Conservation (phyloP, 1,140 invertebrate genomes). For the Hetaerina americana region DNA sequence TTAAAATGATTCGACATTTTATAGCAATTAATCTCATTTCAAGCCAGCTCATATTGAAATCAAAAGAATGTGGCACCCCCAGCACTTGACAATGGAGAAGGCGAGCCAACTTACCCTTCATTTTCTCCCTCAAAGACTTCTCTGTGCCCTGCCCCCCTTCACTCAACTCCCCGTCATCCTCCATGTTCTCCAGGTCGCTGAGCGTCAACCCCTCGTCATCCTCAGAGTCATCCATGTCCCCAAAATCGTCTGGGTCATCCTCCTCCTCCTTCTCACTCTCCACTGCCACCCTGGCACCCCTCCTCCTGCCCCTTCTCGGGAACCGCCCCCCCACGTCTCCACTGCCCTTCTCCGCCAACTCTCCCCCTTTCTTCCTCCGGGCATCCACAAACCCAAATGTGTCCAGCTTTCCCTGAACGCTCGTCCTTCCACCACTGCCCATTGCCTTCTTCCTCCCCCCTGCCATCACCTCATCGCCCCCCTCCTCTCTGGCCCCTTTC, state of each 20-base stretch:
- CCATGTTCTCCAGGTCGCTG: no score
- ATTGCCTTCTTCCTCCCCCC: not conserved
- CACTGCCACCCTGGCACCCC: not conserved
- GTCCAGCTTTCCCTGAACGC: no score
- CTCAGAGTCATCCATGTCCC: not conserved
- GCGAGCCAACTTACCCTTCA: not conserved
- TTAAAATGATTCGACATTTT: no score
- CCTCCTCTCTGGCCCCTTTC: not conserved
- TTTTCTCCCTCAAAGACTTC: not conserved
- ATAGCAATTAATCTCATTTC: no score
- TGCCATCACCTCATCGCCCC: no score
- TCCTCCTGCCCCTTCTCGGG: not conserved
- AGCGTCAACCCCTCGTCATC: not conserved
- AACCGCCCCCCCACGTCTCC: not conserved
- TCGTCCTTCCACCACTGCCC: not conserved
- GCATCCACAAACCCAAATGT: no score
- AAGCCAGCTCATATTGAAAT: no score
- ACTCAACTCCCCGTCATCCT: no score
- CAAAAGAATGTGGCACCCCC: no score
- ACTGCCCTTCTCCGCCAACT: not conserved
- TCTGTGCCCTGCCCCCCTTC: not conserved
- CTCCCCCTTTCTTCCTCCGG: no score
- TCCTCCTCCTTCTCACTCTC: not conserved
- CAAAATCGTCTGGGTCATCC: not conserved
- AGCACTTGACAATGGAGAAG: no score